Evolutionary conservation across 2,888 invertebrate species (phyloP).

Genomic region (Calameuta pallipes): DNA sequence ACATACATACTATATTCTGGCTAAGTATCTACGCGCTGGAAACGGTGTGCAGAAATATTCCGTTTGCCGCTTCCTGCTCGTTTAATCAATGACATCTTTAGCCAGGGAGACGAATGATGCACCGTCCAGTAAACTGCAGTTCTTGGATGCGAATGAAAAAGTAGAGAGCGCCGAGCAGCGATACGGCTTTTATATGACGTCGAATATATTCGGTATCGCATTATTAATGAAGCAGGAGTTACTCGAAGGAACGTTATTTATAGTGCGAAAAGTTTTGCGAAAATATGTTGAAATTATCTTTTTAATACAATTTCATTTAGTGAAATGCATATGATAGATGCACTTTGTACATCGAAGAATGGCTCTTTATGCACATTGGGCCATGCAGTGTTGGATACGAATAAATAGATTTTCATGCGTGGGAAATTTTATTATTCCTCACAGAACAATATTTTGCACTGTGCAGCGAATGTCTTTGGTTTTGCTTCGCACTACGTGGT

Average conservation of each 20-base stretch:
- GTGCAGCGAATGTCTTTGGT: background rate
- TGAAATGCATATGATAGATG: background rate
- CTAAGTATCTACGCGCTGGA: background rate
- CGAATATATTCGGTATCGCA: background rate
- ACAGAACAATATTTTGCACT: background rate
- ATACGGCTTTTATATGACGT: background rate
- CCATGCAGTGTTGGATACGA: background rate
- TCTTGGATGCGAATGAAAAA: background rate
- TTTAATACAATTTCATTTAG: background rate
- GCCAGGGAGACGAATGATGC: conserved; percentile 33
- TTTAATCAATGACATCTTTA: conserved; percentile 53
- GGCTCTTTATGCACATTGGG: background rate
- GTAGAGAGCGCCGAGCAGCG: background rate
- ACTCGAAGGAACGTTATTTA: background rate
- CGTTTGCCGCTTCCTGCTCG: conserved; percentile 45
- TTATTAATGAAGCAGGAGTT: background rate
- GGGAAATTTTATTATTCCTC: background rate
- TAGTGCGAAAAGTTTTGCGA: background rate
- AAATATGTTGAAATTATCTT: background rate
- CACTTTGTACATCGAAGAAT: background rate
- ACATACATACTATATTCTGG: background rate
- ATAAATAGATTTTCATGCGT: background rate
- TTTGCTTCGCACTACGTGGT: background rate
- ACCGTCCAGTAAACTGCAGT: conserved; percentile 11
- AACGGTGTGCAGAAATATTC: conserved; percentile 10